Percentiles rank a stretch among this genome's conserved stretches.
phyloP scores from a whole-genome alignment of 1,140 invertebrate genomes.

The Drosophila leontia region DNA sequence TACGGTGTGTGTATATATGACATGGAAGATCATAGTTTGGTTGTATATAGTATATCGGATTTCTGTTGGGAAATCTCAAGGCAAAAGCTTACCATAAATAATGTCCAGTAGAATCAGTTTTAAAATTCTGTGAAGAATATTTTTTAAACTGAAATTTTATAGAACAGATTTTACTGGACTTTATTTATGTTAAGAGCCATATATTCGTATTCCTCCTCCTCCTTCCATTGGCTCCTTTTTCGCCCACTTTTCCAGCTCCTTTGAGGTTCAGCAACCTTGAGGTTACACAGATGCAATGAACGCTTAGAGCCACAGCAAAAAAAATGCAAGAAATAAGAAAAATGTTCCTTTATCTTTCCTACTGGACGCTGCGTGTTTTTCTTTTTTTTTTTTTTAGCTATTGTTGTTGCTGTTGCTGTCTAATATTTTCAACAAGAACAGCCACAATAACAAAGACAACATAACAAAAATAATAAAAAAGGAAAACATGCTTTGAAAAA shows the following conservation, averaged over 20 bases:
- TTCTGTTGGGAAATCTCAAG: background rate
- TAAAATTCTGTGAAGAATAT: too few species aligned
- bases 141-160: background rate
- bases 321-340: background rate
- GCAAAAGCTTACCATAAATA: too few species aligned
- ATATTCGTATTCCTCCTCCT: slow-evolving; percentile 1
- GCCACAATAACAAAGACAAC: slow-evolving; percentile 49
- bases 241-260: slow-evolving; percentile 16
- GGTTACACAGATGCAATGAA: slow-evolving; percentile 49
- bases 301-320: slow-evolving; percentile 29
- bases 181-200: slow-evolving; percentile 63
- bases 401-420: slow-evolving; percentile 47
- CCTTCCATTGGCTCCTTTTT: background rate
- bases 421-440: slow-evolving; percentile 43
- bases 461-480: slow-evolving; percentile 12
- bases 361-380: slow-evolving; percentile 60
- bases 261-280: slow-evolving; percentile 71
- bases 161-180: slow-evolving; percentile 6
- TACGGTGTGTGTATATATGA: background rate
- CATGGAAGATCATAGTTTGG: background rate
- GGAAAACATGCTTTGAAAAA: slow-evolving; percentile 16
- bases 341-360: slow-evolving; percentile 44
- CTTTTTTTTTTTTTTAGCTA: slow-evolving; percentile 20
- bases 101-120: too few species aligned
- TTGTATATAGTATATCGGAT: background rate